Percentiles rank a stretch among this genome's conserved stretches.
Conservation (phyloP, 2,113 vertebrate species). For the Regulus satrapa region DNA sequence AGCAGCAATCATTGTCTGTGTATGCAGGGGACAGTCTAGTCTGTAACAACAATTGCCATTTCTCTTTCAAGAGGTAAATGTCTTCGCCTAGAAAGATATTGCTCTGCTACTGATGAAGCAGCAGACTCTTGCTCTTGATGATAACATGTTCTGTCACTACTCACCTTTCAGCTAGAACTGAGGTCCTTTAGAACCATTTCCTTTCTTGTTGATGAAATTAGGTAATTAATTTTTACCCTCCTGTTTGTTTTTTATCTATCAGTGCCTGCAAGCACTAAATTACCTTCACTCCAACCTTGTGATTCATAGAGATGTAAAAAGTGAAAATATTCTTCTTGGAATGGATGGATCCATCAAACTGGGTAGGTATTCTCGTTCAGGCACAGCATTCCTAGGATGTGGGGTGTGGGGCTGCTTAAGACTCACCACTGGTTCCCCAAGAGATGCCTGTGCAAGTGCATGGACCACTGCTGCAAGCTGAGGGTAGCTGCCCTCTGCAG, state of each 20-base stretch:
- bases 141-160: not conserved
- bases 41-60: not conserved
- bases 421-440: not conserved
- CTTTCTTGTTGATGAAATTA: slow-evolving; percentile 3
- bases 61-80: not conserved
- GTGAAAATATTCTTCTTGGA: slow-evolving; percentile 94
- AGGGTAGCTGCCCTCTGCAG: not conserved
- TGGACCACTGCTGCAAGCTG: not conserved
- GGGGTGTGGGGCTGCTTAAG: not conserved
- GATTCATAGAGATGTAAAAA: slow-evolving; percentile 96
- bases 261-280: slow-evolving; percentile 95
- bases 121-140: not conserved
- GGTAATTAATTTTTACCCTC: not conserved
- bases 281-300: slow-evolving; percentile 93
- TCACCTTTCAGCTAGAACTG: not conserved
- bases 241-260: not conserved
- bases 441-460: not conserved
- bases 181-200: not conserved
- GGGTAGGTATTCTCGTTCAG: slow-evolving; percentile 76
- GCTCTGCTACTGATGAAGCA: not conserved
- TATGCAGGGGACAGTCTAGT: not conserved
- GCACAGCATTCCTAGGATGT: not conserved
- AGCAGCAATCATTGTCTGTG: not conserved
- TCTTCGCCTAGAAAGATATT: not conserved
- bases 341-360: slow-evolving; percentile 97